A percentile compares a stretch with the other conserved stretches of the same genome.
Conservation (phyloP, 2,888 invertebrate genomes). For the Eupithecia centaureata region DNA sequence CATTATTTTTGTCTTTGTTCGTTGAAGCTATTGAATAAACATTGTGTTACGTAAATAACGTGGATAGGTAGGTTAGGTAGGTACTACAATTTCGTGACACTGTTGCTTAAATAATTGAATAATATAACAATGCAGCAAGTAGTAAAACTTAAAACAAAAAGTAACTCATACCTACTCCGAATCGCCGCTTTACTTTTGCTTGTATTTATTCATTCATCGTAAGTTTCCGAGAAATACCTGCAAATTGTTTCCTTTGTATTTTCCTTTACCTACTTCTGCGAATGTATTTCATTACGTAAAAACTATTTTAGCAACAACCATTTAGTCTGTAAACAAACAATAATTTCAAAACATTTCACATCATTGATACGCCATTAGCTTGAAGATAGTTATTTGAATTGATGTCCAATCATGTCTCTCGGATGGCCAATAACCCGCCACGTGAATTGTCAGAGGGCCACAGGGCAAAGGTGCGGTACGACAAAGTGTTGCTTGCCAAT, state of each 20-base stretch:
- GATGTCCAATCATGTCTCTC: constrained; percentile 4
- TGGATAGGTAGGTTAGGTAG: not conserved
- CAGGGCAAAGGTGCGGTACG: constrained; percentile 20
- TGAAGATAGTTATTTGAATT: not conserved
- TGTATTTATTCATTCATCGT: not conserved
- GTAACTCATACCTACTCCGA: not conserved
- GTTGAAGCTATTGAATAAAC: not conserved
- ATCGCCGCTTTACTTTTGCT: not conserved
- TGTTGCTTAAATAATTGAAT: not conserved
- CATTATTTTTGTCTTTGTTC: not conserved
- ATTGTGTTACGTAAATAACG: not conserved
- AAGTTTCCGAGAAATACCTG: not conserved
- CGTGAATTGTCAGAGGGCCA: constrained; percentile 17
- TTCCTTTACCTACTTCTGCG: not conserved
- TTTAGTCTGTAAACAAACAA: not conserved
- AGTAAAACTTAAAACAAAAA: not conserved
- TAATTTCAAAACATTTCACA: not conserved
- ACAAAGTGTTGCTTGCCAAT: constrained; percentile 21
- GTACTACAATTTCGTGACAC: not conserved
- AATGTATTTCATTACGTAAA: not conserved
- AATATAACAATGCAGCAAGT: not conserved
- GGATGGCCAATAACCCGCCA: constrained; percentile 12
- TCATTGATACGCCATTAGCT: not conserved
- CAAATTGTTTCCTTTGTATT: not conserved
- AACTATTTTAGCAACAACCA: not conserved